phyloP scores from a whole-genome alignment of 2,888 invertebrate genomes.

The Artemia sinica region DNA sequence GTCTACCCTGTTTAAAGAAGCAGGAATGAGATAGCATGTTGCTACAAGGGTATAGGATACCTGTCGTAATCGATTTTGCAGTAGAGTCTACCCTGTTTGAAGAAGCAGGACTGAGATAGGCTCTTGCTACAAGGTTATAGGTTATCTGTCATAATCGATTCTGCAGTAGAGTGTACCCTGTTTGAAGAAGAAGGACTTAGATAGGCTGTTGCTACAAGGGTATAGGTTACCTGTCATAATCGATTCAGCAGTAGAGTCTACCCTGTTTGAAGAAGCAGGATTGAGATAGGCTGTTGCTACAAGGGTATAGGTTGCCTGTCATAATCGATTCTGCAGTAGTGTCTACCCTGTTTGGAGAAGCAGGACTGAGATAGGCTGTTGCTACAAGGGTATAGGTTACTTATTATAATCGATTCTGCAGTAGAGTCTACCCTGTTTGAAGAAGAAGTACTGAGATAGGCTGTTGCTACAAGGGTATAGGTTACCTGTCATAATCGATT shows the following conservation, averaged over 20 bases:
- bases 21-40: conserved; percentile 77
- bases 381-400: conserved; percentile 37
- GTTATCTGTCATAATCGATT: conserved; percentile 70
- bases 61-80: no score
- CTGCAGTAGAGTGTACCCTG: conserved; percentile 71
- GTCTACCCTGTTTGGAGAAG: conserved; percentile 77
- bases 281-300: no score
- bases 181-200: no score
- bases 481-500: conserved; percentile 70
- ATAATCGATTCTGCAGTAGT: conserved; percentile 93
- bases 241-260: conserved; percentile 75
- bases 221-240: no score
- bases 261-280: no score
- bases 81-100: conserved; percentile 29
- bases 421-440: conserved; percentile 77
- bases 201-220: conserved; percentile 43
- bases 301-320: conserved; percentile 41
- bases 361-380: conserved; percentile 33
- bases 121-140: no score
- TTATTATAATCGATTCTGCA: conserved; percentile 94
- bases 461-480: conserved; percentile 51
- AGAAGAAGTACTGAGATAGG: conserved; percentile 82
- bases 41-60: conserved; percentile 42
- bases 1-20: conserved; percentile 77
- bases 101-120: no score